These are phyloP conservation scores for Dascillus cervinus DNA, from an alignment of 2,888 invertebrate species.

Conservation along the genomic window DNA sequence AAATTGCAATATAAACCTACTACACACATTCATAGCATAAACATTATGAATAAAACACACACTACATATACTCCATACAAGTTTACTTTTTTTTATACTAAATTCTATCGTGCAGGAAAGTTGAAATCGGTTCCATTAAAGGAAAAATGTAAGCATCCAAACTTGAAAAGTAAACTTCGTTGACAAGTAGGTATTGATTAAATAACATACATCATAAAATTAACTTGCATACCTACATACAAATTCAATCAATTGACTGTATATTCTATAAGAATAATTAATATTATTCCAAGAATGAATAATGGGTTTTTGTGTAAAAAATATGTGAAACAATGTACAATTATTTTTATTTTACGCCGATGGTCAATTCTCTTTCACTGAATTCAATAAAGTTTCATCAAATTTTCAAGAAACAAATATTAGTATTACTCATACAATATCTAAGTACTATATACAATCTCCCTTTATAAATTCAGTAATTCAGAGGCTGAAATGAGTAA, in stretches of 20 bases:
- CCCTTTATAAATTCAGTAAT: too few relatives aligned
- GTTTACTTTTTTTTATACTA: constrained; percentile 14
- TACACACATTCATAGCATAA: constrained; percentile 23
- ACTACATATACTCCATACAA: constrained; percentile 19
- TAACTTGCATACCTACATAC: constrained; percentile 18
- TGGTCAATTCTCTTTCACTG: too few relatives aligned
- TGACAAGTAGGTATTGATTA: constrained; percentile 11
- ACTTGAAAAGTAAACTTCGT: too few relatives aligned
- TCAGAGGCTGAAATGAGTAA: too few relatives aligned
- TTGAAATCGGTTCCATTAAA: constrained; percentile 6
- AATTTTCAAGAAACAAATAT: too few relatives aligned
- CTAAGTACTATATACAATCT: too few relatives aligned
- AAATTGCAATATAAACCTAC: constrained; percentile 15
- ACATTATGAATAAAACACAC: constrained; percentile 19
- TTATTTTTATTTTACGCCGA: constrained; percentile 3
- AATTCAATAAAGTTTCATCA: too few relatives aligned
- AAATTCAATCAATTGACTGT: constrained; percentile 30
- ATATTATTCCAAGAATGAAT: constrained; percentile 26
- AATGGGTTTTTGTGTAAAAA: constrained; percentile 15
- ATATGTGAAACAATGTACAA: constrained; percentile 22
- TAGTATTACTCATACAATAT: too few relatives aligned
- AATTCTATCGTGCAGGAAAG: constrained; percentile 17
- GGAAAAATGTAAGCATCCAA: not conserved
- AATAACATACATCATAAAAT: constrained; percentile 22
- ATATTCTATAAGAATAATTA: constrained; percentile 35